A percentile compares a stretch with the other conserved stretches of the same genome.
phyloP scores from a whole-genome alignment of 2,888 invertebrate genomes.

The Seladonia tumulorum region DNA sequence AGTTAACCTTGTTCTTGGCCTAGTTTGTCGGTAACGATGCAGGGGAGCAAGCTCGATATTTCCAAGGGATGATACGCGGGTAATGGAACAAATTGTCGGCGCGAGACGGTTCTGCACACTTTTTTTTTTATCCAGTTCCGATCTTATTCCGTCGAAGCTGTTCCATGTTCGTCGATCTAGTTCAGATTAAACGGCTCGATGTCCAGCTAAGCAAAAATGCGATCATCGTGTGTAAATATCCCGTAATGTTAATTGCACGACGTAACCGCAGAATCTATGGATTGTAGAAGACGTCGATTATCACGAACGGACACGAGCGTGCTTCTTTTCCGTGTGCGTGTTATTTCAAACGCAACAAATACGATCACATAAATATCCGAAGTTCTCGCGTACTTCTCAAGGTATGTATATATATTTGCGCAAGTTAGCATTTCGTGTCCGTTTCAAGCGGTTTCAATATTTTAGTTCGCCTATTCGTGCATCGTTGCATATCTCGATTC shows the following conservation, averaged over 20 bases:
- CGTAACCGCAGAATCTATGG: constrained; percentile 26
- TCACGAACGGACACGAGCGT: constrained; percentile 14
- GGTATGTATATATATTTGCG: constrained; percentile 11
- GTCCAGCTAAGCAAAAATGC: constrained; percentile 23
- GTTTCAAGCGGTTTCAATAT: background rate
- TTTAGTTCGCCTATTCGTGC: background rate
- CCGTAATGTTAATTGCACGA: constrained; percentile 31
- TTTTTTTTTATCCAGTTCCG: background rate
- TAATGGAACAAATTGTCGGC: constrained; percentile 31
- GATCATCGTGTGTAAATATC: constrained; percentile 30
- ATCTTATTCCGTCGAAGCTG: background rate
- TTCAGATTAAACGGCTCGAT: constrained; percentile 13
- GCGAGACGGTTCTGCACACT: background rate
- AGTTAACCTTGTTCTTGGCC: constrained; percentile 70
- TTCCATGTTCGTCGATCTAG: background rate
- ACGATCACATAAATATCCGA: constrained; percentile 30
- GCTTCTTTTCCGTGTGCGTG: background rate
- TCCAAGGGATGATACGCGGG: constrained; percentile 59
- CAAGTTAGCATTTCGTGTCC: background rate
- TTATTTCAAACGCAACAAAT: constrained; percentile 40
- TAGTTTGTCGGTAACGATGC: constrained; percentile 59
- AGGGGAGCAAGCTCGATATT: constrained; percentile 63
- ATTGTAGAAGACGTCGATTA: constrained; percentile 10
- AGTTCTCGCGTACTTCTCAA: constrained; percentile 7
- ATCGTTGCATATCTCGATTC: background rate